Percentiles rank a stretch among this genome's conserved stretches.
Conservation (phyloP, 92 coral and sea anemone genomes). For the Actinernus sp. region DNA sequence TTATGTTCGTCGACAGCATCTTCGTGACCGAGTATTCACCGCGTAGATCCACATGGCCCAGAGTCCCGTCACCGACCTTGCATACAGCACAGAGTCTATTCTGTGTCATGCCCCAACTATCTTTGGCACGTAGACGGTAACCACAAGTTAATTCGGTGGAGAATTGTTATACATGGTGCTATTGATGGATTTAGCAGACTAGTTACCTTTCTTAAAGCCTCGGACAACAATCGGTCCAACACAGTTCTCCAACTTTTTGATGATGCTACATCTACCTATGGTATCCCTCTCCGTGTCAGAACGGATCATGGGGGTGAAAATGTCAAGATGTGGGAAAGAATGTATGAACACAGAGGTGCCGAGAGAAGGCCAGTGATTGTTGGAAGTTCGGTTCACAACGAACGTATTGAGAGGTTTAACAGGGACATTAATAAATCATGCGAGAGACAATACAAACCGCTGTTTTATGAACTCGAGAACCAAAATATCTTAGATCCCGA, state of each 20-base stretch:
- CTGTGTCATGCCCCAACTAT: too few species aligned
- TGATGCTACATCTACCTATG: conserved; percentile 46
- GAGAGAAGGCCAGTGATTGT: conserved; percentile 38
- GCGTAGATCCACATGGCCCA: too few species aligned
- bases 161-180: too few species aligned
- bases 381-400: conserved; percentile 74
- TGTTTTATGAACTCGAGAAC: conserved; percentile 34
- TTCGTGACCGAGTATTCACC: too few species aligned
- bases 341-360: conserved; percentile 18
- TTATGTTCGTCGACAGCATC: too few species aligned
- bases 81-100: too few species aligned
- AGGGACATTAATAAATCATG: conserved; percentile 40
- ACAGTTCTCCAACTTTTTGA: conserved; percentile 35
- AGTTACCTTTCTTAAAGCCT: conserved; percentile 24
- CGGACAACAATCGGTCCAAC: conserved; percentile 42
- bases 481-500: conserved; percentile 30
- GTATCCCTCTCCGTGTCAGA: conserved; percentile 57
- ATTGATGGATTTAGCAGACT: conserved; percentile 66
- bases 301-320: conserved; percentile 65
- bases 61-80: too few species aligned
- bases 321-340: conserved; percentile 49
- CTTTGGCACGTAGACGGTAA: too few species aligned
- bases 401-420: conserved; percentile 55
- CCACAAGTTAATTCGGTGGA: conserved; percentile 61
- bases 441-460: conserved; percentile 15